These are phyloP conservation scores for Hyalella azteca DNA, from an alignment of 2,888 invertebrate genomes.

Conservation along the genomic window DNA sequence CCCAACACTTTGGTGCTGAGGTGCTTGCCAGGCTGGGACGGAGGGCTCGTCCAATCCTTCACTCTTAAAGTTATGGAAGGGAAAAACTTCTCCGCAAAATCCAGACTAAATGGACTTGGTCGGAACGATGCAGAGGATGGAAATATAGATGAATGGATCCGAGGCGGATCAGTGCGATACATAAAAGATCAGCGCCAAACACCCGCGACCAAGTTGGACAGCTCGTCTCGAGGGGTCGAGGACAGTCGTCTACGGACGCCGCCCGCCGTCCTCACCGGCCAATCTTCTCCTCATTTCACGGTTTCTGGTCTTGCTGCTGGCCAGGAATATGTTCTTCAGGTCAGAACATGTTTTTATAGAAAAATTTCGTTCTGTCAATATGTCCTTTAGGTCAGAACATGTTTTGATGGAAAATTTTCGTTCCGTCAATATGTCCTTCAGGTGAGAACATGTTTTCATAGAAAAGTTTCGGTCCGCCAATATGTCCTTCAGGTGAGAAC, in stretches of 20 bases:
- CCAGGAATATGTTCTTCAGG: slow-evolving; percentile 9
- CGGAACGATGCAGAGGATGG: not conserved
- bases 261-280: slow-evolving; percentile 16
- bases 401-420: too few relatives aligned
- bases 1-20: slow-evolving; percentile 8
- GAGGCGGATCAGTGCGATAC: slow-evolving; percentile 14
- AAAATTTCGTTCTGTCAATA: too few relatives aligned
- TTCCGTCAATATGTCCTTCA: slow-evolving; percentile 2
- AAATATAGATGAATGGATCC: slow-evolving; percentile 11
- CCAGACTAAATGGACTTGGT: slow-evolving; percentile 11
- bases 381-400: too few relatives aligned
- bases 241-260: not conserved
- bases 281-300: slow-evolving; percentile 25
- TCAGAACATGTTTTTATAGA: too few relatives aligned
- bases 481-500: too few relatives aligned
- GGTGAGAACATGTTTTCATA: too few relatives aligned
- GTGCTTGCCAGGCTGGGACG: slow-evolving; percentile 23
- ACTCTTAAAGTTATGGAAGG: slow-evolving; percentile 32
- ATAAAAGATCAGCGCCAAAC: slow-evolving; percentile 20
- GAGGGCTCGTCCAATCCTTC: slow-evolving; percentile 17
- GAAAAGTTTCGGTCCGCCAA: too few relatives aligned
- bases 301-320: slow-evolving; percentile 35
- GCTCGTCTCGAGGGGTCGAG: not conserved
- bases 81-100: slow-evolving; percentile 10
- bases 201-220: not conserved